Percentiles rank a stretch among this genome's conserved stretches.
phyloP scores from a whole-genome alignment of 1,140 invertebrate species.

The Danaus melanippus region DNA sequence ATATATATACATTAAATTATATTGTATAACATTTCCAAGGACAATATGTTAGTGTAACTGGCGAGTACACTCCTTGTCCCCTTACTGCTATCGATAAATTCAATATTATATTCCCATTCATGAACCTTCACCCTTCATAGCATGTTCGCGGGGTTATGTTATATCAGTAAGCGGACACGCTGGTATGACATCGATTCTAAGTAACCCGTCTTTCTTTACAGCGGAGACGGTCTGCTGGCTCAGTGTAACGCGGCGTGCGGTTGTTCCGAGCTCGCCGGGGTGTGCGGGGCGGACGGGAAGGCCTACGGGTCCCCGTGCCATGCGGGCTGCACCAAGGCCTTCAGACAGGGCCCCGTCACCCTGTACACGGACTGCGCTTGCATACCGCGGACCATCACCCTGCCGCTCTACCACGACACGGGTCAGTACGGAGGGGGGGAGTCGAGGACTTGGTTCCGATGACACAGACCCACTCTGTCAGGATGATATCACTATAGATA shows the following conservation, averaged over 20 bases:
- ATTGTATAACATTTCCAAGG: no score
- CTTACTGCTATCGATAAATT: no score
- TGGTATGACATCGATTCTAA: no score
- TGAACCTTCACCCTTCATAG: no score
- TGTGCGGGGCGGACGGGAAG: slow-evolving; percentile 85
- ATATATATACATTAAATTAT: no score
- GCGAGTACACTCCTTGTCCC: no score
- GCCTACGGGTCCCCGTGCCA: slow-evolving; percentile 90
- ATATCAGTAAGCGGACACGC: no score
- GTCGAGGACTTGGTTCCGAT: slow-evolving; percentile 19
- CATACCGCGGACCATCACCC: slow-evolving; percentile 25
- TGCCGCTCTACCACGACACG: slow-evolving; percentile 28
- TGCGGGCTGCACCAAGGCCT: slow-evolving; percentile 80
- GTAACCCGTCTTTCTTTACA: slow-evolving; percentile 14
- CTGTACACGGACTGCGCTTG: slow-evolving; percentile 75
- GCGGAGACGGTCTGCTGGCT: slow-evolving; percentile 47
- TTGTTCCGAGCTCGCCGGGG: slow-evolving; percentile 76
- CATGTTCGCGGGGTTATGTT: no score
- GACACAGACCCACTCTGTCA: no score
- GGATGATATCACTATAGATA: no score
- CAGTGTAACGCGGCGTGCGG: slow-evolving; percentile 78
- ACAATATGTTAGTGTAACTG: no score
- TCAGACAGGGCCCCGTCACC: slow-evolving; percentile 41
- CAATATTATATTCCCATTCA: no score
- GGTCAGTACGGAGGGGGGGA: slow-evolving; percentile 14